These are phyloP conservation scores for Brachyistius frenatus DNA, from an alignment of 2,113 vertebrate genomes.

Conservation along the genomic window DNA sequence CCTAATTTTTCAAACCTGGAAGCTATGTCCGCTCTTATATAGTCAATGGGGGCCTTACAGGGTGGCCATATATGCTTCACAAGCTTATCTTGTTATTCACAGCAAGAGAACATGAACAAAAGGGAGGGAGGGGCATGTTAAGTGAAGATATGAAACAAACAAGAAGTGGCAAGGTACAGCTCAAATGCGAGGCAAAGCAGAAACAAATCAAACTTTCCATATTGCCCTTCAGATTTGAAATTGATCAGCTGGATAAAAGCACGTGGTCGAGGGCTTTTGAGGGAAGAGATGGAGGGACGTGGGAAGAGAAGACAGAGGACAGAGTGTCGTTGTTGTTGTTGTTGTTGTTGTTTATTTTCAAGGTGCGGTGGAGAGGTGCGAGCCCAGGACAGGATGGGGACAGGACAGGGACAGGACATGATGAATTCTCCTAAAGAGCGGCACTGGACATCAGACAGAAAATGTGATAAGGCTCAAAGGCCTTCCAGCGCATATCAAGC, in stretches of 20 bases:
- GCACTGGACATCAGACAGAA: constrained; percentile 72
- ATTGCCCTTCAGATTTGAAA: constrained; percentile 56
- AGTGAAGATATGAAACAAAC: constrained; percentile 31
- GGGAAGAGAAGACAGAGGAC: constrained; percentile 27
- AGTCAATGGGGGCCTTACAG: constrained; percentile 55
- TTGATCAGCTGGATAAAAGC: constrained; percentile 64
- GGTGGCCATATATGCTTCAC: constrained; percentile 48
- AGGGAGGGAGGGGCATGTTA: neutral
- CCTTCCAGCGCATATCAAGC: constrained; percentile 71
- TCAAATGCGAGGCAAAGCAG: neutral
- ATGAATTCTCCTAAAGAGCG: constrained; percentile 64
- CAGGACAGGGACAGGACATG: constrained; percentile 48
- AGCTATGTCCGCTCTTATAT: too few species aligned
- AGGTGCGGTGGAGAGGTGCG: constrained; percentile 43
- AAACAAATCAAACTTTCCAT: constrained; percentile 62
- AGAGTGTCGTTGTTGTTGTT: constrained; percentile 1
- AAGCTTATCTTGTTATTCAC: constrained; percentile 46
- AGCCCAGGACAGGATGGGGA: constrained; percentile 52
- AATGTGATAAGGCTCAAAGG: constrained; percentile 76
- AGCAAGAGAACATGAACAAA: constrained; percentile 48
- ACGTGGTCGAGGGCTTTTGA: constrained; percentile 44
- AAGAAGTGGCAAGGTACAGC: constrained; percentile 28
- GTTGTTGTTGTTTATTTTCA: constrained; percentile 63
- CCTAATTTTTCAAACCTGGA: too few species aligned
- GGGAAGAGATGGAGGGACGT: constrained; percentile 28